Base-by-base conservation (phyloP, 2,113 vertebrate genomes). In the Bombycilla garrulus region DNA sequence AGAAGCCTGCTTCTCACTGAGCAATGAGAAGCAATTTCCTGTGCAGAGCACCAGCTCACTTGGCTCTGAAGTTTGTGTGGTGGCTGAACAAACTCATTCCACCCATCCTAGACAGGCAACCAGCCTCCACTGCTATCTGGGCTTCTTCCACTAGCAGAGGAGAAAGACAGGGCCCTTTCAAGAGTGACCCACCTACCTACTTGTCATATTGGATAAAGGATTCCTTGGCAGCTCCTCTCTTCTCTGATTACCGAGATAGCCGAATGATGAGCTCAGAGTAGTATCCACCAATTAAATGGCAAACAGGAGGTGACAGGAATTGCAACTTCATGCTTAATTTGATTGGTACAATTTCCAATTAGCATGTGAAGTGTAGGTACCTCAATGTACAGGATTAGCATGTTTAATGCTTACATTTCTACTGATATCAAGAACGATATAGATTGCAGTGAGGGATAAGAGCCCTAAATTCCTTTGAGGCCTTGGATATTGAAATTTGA, bases 301-400 rank as follows among this genome's bases (percentile, higher is more conserved):
- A 95, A 96, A 95, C 64, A 44, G 94, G 86, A 95, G 88, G 72
- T 78, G 92, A 95, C 94, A 95, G 76, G 82, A 96, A 90, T 86
- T 81, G 60, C 35, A 94, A 70, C 77, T 62, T 90, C 57, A 86
- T 56, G 51, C 56, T 86, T 83, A 86, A 92, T 93, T 88, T 86
- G 64, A 86, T 60, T 90, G 76, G 66, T 83, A 88, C 60, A 78
- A 83, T 73, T 88, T 90, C 44, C 76, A 83, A 70, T 93, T 97
- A 95, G 64, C 64, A 86, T 73, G 86, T 73, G 60, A 95, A 94
- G 85, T 70, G 67, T 35, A 92, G 92, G 79, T 90, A 83, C 54
- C 54, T 50, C 62, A 58, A 51, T 88, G 86, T 45, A 90, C 70
- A 72, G 84, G 78, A 92, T 92, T 88, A 90, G 70, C 48, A 70